Evolutionary conservation across 1,140 invertebrate species (phyloP), one percentile per base, ranked within the genome.

Genomic region (Heliconius hewitsoni): DNA sequence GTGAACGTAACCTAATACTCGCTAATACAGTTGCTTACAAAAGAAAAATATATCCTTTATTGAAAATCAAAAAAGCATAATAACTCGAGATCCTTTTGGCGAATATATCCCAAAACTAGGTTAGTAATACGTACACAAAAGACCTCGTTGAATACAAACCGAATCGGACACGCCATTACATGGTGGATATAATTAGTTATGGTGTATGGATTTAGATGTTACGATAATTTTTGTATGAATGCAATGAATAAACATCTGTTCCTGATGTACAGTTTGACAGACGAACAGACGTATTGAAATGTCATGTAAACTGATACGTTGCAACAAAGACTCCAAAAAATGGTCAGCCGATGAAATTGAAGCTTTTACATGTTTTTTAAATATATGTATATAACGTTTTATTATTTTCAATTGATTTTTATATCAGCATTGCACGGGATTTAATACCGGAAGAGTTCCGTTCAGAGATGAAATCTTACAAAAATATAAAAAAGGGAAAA

Each of bases 141-240:
- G 55, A 39, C 37, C 27, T 73, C 39, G 71, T 85, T 87, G 90
- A 92, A 94, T 91, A 93, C 92, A 82, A 81, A 50, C 75, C 82
- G 42, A 46, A 46, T 85, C 87, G 84, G 90, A 89, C 90, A 87
- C 85, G 85, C 86, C 89, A 93, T 94, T 94, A 93, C 91, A 91
- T 79, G 92, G 88, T 92, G 91, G 91, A 93, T 94, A 93, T 94
- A 93, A 94, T 94, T 94, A 94, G 92, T 87, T 91, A 93, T 94
- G 93, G 93, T 93, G 90, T 89, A 92, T 87, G 91, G 92, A 93
- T 93, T 94, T 93, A 93, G 93, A 93, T 93, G 87, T 91, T 90
- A 86, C 86, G 93, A 94, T 93, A 93, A 93, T 92, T 89, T 90
- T 91, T 52, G 1, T 89, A 82, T 93, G 90, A 92, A 92, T 93